Conservation (phyloP, 2,113 vertebrate genomes). For the Riparia riparia region DNA sequence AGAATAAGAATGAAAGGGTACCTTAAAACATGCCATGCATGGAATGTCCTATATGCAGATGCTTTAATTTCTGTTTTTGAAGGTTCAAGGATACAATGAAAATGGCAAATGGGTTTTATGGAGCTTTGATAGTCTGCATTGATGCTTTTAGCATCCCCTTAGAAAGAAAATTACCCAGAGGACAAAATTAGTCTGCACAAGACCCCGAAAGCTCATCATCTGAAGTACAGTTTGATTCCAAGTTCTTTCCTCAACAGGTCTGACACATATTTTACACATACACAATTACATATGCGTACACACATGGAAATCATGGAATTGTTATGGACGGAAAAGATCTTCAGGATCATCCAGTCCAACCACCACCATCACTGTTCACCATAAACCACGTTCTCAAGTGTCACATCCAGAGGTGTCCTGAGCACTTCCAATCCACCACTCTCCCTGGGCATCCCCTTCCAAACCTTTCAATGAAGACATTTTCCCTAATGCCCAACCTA, state of each 20-base stretch:
- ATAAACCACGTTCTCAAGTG: background rate
- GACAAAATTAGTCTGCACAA: background rate
- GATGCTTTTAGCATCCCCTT: slow-evolving; percentile 24
- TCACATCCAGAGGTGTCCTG: background rate
- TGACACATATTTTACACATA: background rate
- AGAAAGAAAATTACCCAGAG: slow-evolving; percentile 36
- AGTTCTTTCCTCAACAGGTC: background rate
- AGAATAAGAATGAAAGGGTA: slow-evolving; percentile 47
- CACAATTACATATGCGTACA: background rate
- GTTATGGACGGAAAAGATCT: background rate
- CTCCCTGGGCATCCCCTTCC: background rate
- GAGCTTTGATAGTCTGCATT: slow-evolving; percentile 20
- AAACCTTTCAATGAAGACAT: background rate
- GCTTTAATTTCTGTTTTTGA: slow-evolving; percentile 30
- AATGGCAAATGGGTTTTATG: background rate
- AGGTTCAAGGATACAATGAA: background rate
- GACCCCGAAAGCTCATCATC: background rate
- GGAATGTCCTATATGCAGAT: slow-evolving; percentile 5
- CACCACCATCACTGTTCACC: background rate
- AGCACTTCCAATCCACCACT: background rate
- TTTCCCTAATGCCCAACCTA: background rate
- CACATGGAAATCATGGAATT: background rate
- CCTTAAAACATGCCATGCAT: background rate
- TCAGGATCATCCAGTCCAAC: background rate
- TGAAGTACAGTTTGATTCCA: background rate